Evolutionary conservation across 1,140 invertebrate genomes (phyloP), one percentile per base, ranked within the genome.

Genomic region (Trichonephila clavipes): DNA sequence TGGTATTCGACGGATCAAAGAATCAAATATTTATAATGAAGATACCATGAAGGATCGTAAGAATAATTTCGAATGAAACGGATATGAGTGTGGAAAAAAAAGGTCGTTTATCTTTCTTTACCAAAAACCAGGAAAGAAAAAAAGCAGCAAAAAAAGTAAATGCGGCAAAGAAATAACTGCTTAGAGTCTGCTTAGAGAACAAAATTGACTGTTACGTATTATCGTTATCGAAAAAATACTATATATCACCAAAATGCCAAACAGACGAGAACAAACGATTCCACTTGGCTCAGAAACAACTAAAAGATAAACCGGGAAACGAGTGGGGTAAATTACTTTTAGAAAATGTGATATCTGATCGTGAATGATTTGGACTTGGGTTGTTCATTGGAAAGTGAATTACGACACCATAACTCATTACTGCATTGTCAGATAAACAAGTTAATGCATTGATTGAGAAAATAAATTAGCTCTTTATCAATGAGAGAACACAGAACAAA

Each of bases 11-110:
- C 28, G 72, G 18, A 77, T 77, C 72, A 34, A 77, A 77, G 34
- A 77, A 77, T 77, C 72, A 77, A 77, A 77, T 77, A 77, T 77
- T 77, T 83, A 83, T 83, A 83, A 83, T 59, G 51, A 83, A 59
- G 82, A 59, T 58, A 59, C 51, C 24, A 83, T 83, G 12, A n/a
- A 19, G 82, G 51, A 19, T 77, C 34, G 66, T 69, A 8, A 69
- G 21, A 69, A 69, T 69, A 3, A 69, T 24, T 69, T 69, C 66
- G 21, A 69, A 24, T n/a, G 66, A 69, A 69, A 24, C 5, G 66
- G 24, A 21, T 69, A 69, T 14, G 66, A 14, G 66, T 69, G 24
- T 14, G 21, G 24, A 69, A n/a, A 69, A 24, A 69, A n/a, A 69
- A 24, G 1, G 21, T 0, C 66, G 24, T 69, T 69, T 69, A 69